Evolutionary conservation across 2,888 invertebrate species (phyloP).

Genomic region (Drosophila anceps): DNA sequence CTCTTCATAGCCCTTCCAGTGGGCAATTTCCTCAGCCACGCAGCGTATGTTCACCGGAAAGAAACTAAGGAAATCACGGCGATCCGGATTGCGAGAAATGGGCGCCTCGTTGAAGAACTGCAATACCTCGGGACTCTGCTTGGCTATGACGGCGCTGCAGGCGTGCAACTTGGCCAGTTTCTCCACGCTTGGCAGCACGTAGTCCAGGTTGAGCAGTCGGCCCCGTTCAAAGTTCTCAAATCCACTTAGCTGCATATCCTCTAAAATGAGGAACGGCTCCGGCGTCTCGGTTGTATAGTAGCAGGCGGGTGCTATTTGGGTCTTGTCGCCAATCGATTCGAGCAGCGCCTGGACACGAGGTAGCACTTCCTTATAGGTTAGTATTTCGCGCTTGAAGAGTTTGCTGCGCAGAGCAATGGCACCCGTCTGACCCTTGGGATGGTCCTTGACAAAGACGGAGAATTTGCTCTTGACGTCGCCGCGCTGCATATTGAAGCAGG

Average conservation of each 20-base stretch:
- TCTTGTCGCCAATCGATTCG: constrained; percentile 80
- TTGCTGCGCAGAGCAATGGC: constrained; percentile 84
- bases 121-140: constrained; percentile 77
- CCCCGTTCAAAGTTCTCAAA: constrained; percentile 87
- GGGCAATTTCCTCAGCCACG: constrained; percentile 82
- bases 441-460: constrained; percentile 84
- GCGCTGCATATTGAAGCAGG: constrained; percentile 79
- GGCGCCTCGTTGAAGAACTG: constrained; percentile 83
- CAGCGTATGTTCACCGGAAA: constrained; percentile 84
- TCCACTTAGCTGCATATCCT: constrained; percentile 87
- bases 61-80: constrained; percentile 83
- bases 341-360: constrained; percentile 81
- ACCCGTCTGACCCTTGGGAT: constrained; percentile 83
- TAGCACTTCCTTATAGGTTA: constrained; percentile 82
- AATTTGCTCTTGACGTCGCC: constrained; percentile 77
- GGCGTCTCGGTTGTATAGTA: constrained; percentile 84
- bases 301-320: constrained; percentile 83
- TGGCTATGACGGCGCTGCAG: constrained; percentile 84
- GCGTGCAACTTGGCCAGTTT: constrained; percentile 87
- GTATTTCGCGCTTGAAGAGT: constrained; percentile 84
- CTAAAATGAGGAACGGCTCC: constrained; percentile 85
- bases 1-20: constrained; percentile 84
- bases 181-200: constrained; percentile 86
- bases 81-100: constrained; percentile 83
- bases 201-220: constrained; percentile 86